These are phyloP conservation scores for Heliconius hewitsoni DNA, from an alignment of 1,140 invertebrate genomes.

Conservation along the genomic window DNA sequence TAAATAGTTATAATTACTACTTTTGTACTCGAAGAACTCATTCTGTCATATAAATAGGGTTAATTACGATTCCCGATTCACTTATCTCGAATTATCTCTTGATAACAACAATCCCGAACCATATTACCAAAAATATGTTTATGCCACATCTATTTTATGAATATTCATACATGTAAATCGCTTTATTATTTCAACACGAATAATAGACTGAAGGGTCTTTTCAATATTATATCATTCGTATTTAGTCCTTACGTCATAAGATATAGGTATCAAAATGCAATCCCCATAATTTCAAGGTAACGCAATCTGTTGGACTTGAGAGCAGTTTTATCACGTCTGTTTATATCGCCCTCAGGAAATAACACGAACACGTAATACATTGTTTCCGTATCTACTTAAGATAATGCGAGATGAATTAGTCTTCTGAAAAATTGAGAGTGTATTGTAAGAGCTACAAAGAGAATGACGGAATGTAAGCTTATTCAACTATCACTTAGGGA, in stretches of 20 bases:
- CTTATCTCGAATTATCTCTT: constrained; percentile 30
- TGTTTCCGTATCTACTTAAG: constrained; percentile 39
- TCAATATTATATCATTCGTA: background rate
- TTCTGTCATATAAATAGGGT: background rate
- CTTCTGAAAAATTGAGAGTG: background rate
- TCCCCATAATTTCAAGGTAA: background rate
- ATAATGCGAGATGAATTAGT: constrained; percentile 17
- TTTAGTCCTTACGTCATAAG: background rate
- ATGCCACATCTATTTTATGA: constrained; percentile 31
- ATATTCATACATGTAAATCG: constrained; percentile 49
- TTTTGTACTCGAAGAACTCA: too few relatives aligned
- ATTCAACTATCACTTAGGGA: too few relatives aligned
- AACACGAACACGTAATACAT: constrained; percentile 33
- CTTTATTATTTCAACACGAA: constrained; percentile 46
- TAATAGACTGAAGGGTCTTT: constrained; percentile 22
- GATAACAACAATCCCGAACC: constrained; percentile 34
- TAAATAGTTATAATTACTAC: too few relatives aligned
- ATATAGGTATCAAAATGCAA: constrained; percentile 25
- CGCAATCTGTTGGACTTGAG: constrained; percentile 19
- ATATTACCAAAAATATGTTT: constrained; percentile 32
- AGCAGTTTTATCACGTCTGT: constrained; percentile 36
- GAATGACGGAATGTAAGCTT: too few relatives aligned
- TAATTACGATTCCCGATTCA: background rate
- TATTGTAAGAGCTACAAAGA: background rate
- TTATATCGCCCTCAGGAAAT: constrained; percentile 37